These are phyloP conservation scores for Scaptomyza parva DNA, from an alignment of 2,888 invertebrate genomes.

Conservation along the genomic window DNA sequence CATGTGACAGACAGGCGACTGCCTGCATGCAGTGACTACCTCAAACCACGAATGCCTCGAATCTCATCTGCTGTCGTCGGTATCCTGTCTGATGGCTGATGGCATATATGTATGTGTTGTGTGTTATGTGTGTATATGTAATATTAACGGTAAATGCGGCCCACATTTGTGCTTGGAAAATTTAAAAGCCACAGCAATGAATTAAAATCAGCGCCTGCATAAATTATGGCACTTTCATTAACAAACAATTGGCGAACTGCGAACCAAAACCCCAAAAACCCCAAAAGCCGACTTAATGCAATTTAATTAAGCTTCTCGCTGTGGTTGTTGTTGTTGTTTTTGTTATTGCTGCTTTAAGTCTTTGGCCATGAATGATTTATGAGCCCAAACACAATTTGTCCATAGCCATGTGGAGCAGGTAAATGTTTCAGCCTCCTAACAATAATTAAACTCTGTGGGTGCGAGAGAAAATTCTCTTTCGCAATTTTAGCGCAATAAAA, in stretches of 20 bases:
- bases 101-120: neutral
- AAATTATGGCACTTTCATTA: slow-evolving; percentile 66
- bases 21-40: neutral
- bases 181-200: slow-evolving; percentile 63
- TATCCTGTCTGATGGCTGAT: neutral
- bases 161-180: slow-evolving; percentile 20
- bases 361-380: slow-evolving; percentile 59
- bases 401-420: slow-evolving; percentile 32
- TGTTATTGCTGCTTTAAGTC: slow-evolving; percentile 33
- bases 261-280: slow-evolving; percentile 23
- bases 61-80: neutral
- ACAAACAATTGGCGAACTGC: slow-evolving; percentile 47
- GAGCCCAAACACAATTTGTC: slow-evolving; percentile 20
- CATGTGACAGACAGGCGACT: slow-evolving; percentile 15
- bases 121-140: slow-evolving; percentile 16
- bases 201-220: slow-evolving; percentile 61
- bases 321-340: slow-evolving; percentile 20
- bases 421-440: slow-evolving; percentile 14
- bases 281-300: slow-evolving; percentile 47
- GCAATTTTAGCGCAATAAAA: slow-evolving; percentile 30
- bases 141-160: slow-evolving; percentile 30
- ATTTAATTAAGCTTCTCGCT: slow-evolving; percentile 61
- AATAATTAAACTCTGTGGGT: slow-evolving; percentile 37
- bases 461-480: neutral
- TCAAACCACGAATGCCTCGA: neutral